Evolutionary conservation across 2,113 vertebrate species (phyloP), one percentile per base, ranked within the genome.

Genomic region (Lophius piscatorius): DNA sequence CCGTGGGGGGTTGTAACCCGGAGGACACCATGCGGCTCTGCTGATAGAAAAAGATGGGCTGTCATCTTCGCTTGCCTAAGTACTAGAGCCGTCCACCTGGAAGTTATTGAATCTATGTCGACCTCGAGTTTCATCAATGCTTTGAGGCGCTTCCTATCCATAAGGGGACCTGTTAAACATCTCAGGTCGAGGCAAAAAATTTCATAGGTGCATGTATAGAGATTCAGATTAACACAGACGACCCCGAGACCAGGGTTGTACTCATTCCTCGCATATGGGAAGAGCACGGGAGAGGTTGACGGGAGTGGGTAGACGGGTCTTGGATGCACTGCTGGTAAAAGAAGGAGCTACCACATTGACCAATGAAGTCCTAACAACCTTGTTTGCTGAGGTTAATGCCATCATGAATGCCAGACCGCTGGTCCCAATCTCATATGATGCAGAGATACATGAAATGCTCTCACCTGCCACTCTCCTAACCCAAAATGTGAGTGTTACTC

Each of bases 71-170:
- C 61, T 3, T 70, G 66, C 16, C 1, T 85, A 17, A 29, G 45
- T 21, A 55, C 47, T 2, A 3, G 38, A 18, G 58, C 75, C 9
- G 24, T 74, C 0, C 75, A 82, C 23, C 33, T 71, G 10, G 69
- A 82, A 14, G 28, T 80, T 2, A 65, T 61, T 4, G 70, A 81
- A 7, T 39, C 33, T 0, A 28, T 49, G 33, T 18, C 11, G 0
- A 20, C 58, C 1, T 48, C 58, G 5, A 80, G 55, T 11, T 78
- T 75, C 5, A 79, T 81, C 1, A 78, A 81, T 24, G 57, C 60
- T 5, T 10, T 83, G 1, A 4, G 46, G 1, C 10, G 39, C 0
- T 68, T 68, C 16, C 1, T 51, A 0, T 3, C 65, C 0, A 20
- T 59, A 0, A 2, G 39, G 4, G 39, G 28, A 5, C 54, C 65